These are phyloP conservation scores for Aleiodes sp. DNA, from an alignment of 1,140 invertebrate genomes.

Conservation along the genomic window DNA sequence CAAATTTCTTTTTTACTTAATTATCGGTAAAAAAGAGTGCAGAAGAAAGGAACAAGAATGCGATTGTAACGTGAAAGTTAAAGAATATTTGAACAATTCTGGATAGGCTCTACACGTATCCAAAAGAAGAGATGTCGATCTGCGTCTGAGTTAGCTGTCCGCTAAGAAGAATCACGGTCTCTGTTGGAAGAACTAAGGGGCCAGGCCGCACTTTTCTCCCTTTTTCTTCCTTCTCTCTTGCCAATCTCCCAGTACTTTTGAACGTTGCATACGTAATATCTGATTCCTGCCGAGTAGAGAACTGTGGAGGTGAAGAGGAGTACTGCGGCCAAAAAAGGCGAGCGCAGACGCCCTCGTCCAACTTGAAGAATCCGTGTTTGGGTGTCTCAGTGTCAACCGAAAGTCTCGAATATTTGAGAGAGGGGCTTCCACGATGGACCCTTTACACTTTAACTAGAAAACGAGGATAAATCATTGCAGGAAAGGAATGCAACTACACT, in stretches of 20 bases:
- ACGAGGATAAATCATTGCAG: background rate
- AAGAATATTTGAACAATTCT: background rate
- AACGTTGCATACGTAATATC: conserved; percentile 53
- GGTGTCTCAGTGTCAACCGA: conserved; percentile 9
- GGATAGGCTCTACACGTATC: background rate
- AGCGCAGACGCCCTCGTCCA: conserved; percentile 33
- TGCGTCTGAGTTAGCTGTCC: background rate
- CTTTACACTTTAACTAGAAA: background rate
- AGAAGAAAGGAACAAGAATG: background rate
- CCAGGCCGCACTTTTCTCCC: background rate
- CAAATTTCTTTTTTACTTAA: too few relatives aligned
- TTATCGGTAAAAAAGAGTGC: too few relatives aligned
- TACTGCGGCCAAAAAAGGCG: conserved; percentile 43
- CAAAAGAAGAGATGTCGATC: background rate
- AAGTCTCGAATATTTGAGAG: conserved; percentile 2
- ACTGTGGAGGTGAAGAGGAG: conserved; percentile 40
- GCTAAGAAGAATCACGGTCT: conserved; percentile 10
- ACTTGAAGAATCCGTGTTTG: conserved; percentile 24
- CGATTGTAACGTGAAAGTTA: background rate
- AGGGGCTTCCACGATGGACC: conserved; percentile 9
- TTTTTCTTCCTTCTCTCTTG: conserved; percentile 8
- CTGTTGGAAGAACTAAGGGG: background rate
- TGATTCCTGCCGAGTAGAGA: conserved; percentile 45
- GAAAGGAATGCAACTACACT: background rate
- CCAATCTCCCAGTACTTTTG: conserved; percentile 41